Conservation (phyloP, 2,113 vertebrate species). For the Peromyscus leucopus region DNA sequence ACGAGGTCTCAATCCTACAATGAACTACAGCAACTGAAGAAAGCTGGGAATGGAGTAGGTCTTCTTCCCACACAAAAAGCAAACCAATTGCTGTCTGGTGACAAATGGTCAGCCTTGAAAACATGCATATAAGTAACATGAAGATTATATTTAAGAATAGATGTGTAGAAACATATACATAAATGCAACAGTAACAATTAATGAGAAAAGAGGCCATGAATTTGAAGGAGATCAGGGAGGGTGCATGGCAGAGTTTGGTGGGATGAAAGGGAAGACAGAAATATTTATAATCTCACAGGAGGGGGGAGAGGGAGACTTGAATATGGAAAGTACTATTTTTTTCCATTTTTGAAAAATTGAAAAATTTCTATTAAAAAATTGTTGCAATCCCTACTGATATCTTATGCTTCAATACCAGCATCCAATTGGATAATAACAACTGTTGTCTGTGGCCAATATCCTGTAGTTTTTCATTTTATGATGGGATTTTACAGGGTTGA, state of each 20-base stretch:
- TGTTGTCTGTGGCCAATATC: constrained; percentile 6
- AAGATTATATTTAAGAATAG: not conserved
- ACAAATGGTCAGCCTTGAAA: not conserved
- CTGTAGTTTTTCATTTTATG: constrained; percentile 17
- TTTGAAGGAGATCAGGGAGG: not conserved
- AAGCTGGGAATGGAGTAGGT: not conserved
- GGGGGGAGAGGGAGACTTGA: not conserved
- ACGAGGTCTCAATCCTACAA: not conserved
- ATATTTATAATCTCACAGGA: not conserved
- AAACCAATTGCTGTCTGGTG: not conserved
- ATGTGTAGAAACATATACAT: not conserved
- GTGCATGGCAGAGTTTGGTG: not conserved
- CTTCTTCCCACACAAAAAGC: not conserved
- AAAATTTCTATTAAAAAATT: not conserved
- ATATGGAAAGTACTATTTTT: constrained; percentile 15
- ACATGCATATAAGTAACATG: not conserved
- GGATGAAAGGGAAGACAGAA: not conserved
- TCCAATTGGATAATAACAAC: not conserved
- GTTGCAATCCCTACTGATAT: not conserved
- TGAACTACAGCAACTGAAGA: not conserved
- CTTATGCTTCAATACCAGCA: constrained; percentile 21
- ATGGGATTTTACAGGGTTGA: not conserved
- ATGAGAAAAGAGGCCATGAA: not conserved
- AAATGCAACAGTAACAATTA: not conserved
- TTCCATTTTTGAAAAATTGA: constrained; percentile 13